Base-by-base conservation (phyloP, 2,113 vertebrate genomes). In the Oreotragus oreotragus region DNA sequence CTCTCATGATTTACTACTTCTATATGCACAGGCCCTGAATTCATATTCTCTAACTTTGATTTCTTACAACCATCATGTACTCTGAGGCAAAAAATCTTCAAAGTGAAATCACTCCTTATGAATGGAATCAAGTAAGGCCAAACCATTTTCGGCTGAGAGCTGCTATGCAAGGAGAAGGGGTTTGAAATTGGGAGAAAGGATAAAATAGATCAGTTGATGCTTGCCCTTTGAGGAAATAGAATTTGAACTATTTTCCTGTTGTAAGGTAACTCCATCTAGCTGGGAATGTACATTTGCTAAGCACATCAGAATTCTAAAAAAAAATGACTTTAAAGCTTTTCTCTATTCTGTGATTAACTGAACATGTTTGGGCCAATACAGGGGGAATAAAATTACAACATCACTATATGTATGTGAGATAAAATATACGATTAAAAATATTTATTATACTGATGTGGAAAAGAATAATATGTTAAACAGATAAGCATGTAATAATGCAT, bases 381-480 rank as follows among this genome's bases (percentile, higher is more conserved):
- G 97, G 94, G 98, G 88, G 97, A 98, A 97, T 97, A 94, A 98
- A 97, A 98, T 99, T 98, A 98, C 96, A 95, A 95, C 96, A 98
- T 98, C 97, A 43, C 95, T 98, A 12, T 98, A 98, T 97, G 97
- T 97, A 98, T 97, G 94, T 98, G 98, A 98, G 98, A 98, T 98
- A 98, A 99, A 99, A 98, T 98, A 98, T 98, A 97, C 79, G 98
- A 99, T 99, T 99, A 99, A 99, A 98, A 98, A 98, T 99, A 99
- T 99, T 99, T 99, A 99, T 99, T 98, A 98, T 92, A 97, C 97
- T 96, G 98, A 98, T 98, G 98, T 98, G 97, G 98, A 94, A 96
- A 98, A 99, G 98, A 98, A 98, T 99, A 98, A 98, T 98, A 98
- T 98, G 98, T 99, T 99, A 99, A 99, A 97, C 98, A 99, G 98